Evolutionary conservation across 2,797 vertebrate genomes (phyloP), one percentile per base, ranked within the genome.

Genomic region (Strix occidentalis): DNA sequence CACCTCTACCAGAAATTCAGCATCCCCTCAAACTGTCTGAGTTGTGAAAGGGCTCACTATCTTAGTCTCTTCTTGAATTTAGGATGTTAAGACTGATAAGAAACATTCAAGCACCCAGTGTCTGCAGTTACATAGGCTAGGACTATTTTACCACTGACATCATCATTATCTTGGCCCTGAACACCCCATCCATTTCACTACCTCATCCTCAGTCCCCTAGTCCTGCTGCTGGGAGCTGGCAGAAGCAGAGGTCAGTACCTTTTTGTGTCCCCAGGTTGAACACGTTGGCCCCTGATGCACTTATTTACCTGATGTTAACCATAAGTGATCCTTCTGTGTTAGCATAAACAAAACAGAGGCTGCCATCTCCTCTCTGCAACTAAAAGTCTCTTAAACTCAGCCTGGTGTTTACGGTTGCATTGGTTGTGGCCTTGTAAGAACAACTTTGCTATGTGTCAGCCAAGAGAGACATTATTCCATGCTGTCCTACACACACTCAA

Each of bases 31-130:
- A 57, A 76, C 4, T 13, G 17, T 17, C 28, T 56, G 29, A 79
- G 29, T 16, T 60, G 24, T 8, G n/a, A 88, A 77, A 17, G 25
- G 29, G 5, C 33, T 84, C 0, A 0, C 19, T 64, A 29, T 74
- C 58, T 54, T 20, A 51, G 39, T 13, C 4, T 48, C 13, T 68
- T 26, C n/a, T 46, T 63, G 75, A 87, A 93, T 89, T 74, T 37
- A 18, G 14, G n/a, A 50, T 58, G 8, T 50, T 83, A 72, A 72
- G 16, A 9, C 9, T 54, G 13, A 19, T 33, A 69, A 74, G 21
- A 70, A 64, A 94, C 86, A 53, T 51, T 92, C 21, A 93, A 61
- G 23, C 10, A 14, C 13, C 48, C 24, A 16, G 5, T 26, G 29
- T 54, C 60, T 72, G 28, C 43, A 60, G 17, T 68, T 68, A 70